Percentiles rank a stretch among this genome's conserved stretches.
These are phyloP conservation scores for Ophioninae sp. DNA, from an alignment of 2,888 invertebrate genomes.

Conservation along the genomic window DNA sequence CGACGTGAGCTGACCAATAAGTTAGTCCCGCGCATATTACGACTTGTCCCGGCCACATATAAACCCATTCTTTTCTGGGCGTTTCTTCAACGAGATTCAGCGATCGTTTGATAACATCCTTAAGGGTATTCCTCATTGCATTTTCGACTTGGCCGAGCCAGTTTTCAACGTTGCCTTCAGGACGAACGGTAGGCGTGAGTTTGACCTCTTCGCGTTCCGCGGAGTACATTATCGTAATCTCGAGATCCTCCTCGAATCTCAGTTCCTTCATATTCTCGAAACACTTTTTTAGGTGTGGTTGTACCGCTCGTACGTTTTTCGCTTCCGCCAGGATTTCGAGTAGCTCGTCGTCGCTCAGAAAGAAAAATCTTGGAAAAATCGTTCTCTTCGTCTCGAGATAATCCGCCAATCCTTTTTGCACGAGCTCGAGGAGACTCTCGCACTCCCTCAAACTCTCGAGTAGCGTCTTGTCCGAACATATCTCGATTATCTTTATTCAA, in stretches of 20 bases:
- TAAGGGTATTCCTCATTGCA: conserved; percentile 85
- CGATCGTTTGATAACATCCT: conserved; percentile 77
- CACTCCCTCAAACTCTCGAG: conserved; percentile 88
- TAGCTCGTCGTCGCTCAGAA: conserved; percentile 92
- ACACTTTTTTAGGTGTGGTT: conserved; percentile 92
- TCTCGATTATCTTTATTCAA: conserved; percentile 84
- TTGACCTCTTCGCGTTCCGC: conserved; percentile 89
- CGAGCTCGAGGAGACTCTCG: conserved; percentile 86
- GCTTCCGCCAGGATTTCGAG: conserved; percentile 91
- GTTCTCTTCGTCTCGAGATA: conserved; percentile 90
- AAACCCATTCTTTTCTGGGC: conserved; percentile 85
- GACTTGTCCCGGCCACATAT: conserved; percentile 91
- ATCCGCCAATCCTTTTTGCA: conserved; percentile 89
- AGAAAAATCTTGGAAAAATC: conserved; percentile 90
- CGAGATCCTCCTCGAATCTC: conserved; percentile 86
- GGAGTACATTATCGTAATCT: conserved; percentile 89
- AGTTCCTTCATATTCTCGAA: conserved; percentile 90
- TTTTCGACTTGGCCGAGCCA: conserved; percentile 88
- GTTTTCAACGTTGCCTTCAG: conserved; percentile 88
- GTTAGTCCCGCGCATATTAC: conserved; percentile 90
- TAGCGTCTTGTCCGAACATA: conserved; percentile 85
- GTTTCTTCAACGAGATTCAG: conserved; percentile 81
- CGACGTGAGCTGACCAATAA: conserved; percentile 89
- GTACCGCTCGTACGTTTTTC: conserved; percentile 89
- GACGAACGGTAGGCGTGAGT: conserved; percentile 86